Evolutionary conservation across 1,140 invertebrate species (phyloP).

Genomic region (Nilaparvata lugens): DNA sequence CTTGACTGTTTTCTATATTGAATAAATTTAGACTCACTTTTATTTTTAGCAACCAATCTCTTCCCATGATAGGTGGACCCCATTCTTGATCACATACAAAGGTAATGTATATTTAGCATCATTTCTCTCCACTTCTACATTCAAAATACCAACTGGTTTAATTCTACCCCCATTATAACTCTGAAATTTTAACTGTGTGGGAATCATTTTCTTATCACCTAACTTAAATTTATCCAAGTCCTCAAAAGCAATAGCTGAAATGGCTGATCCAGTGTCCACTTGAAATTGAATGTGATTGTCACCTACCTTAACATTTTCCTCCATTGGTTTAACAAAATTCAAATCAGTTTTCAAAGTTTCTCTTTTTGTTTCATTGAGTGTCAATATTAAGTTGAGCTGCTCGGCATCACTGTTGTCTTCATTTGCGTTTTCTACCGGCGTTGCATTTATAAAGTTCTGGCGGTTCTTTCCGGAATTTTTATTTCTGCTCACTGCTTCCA

Average conservation of each 20-base stretch:
- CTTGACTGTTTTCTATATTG: neutral
- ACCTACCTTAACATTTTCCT: too few relatives aligned
- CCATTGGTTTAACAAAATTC: too few relatives aligned
- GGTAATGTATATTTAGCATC: neutral
- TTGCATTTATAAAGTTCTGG: too few relatives aligned
- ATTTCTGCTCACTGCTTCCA: too few relatives aligned
- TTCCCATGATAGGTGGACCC: slow-evolving; percentile 1
- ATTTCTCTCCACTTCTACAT: neutral
- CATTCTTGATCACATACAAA: slow-evolving; percentile 1
- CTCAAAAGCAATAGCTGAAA: neutral
- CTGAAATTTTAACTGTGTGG: neutral
- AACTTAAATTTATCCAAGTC: neutral
- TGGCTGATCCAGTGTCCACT: too few relatives aligned
- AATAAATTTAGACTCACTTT: neutral
- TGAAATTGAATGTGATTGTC: too few relatives aligned
- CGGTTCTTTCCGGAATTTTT: too few relatives aligned
- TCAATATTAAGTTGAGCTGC: too few relatives aligned
- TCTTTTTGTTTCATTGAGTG: too few relatives aligned
- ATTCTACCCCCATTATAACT: neutral
- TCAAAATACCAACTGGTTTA: slow-evolving; percentile 7
- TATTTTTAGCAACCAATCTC: slow-evolving; percentile 9
- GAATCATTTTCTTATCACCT: neutral
- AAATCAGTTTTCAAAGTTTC: too few relatives aligned
- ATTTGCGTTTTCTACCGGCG: too few relatives aligned
- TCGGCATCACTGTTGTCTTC: too few relatives aligned